A percentile compares a stretch with the other conserved stretches of the same genome.
phyloP scores from a whole-genome alignment of 2,797 vertebrate genomes.

The Remorina albescens region DNA sequence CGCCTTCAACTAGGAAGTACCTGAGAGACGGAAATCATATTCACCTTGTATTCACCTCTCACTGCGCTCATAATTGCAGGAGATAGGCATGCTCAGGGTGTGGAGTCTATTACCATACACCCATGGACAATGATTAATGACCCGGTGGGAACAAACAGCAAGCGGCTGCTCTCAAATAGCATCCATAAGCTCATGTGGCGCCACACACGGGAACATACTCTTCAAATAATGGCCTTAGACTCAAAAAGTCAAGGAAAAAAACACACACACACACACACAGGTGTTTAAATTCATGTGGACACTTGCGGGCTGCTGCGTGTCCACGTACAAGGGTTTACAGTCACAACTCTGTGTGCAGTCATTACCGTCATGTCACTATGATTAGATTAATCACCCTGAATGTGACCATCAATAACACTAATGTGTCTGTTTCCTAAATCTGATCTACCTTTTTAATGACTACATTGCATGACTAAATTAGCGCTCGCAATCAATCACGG shows the following conservation, averaged over 20 bases:
- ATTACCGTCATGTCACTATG: conserved; percentile 29
- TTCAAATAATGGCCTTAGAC: conserved; percentile 41
- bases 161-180: conserved; percentile 62
- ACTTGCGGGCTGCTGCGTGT: background rate
- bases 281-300: background rate
- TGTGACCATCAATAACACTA: conserved; percentile 60
- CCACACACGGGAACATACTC: conserved; percentile 44
- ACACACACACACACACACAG: background rate
- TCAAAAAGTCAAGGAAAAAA: conserved; percentile 37
- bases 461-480: conserved; percentile 51
- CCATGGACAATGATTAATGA: conserved; percentile 85
- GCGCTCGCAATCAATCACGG: conserved; percentile 48
- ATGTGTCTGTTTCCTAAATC: conserved; percentile 60
- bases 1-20: conserved; percentile 63
- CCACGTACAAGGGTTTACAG: background rate
- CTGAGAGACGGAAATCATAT: conserved; percentile 80
- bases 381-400: conserved; percentile 45
- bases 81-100: conserved; percentile 74
- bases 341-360: conserved; percentile 27
- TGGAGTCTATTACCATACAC: conserved; percentile 79
- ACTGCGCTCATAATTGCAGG: conserved; percentile 83
- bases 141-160: conserved; percentile 71
- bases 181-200: conserved; percentile 53
- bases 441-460: conserved; percentile 56
- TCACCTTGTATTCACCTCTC: conserved; percentile 83